Percentiles rank a stretch among this genome's conserved stretches.
These are phyloP conservation scores for Halictus quadricinctus DNA, from an alignment of 2,888 invertebrate species.

Conservation along the genomic window DNA sequence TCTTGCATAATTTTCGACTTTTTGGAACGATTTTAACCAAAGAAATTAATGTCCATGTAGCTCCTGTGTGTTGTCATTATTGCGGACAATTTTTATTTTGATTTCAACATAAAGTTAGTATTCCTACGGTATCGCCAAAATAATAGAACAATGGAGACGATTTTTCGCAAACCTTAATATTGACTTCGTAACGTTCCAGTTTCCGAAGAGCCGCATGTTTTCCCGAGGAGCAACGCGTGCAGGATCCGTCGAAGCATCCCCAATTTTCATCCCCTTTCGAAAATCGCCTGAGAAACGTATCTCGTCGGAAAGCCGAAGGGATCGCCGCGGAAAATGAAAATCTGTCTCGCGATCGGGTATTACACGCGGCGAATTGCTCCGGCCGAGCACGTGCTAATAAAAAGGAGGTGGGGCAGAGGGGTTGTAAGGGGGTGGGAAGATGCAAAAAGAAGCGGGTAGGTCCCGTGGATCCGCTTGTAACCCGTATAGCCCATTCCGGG, in stretches of 20 bases:
- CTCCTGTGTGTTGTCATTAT: too few species aligned
- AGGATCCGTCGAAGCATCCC: neutral
- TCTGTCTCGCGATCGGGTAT: conserved; percentile 73
- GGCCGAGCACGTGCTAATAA: conserved; percentile 49
- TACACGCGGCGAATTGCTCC: conserved; percentile 76
- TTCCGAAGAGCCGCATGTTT: neutral
- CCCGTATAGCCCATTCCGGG: conserved; percentile 76
- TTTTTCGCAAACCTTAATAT: neutral
- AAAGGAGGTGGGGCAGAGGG: neutral
- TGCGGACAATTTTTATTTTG: too few species aligned
- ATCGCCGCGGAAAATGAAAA: conserved; percentile 49
- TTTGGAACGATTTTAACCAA: too few species aligned
- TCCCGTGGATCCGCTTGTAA: conserved; percentile 74
- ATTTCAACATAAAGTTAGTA: too few species aligned
- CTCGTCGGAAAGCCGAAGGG: conserved; percentile 13
- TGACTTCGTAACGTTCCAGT: neutral
- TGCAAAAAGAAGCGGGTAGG: conserved; percentile 17
- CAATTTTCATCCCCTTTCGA: neutral
- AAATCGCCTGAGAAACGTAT: neutral
- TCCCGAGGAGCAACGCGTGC: neutral
- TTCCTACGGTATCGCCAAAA: too few species aligned
- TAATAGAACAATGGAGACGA: too few species aligned
- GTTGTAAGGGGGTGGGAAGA: conserved; percentile 17
- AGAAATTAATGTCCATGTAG: too few species aligned
- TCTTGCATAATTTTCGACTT: too few species aligned